Percentiles rank a stretch among this genome's conserved stretches.
phyloP scores from a whole-genome alignment of 2,888 invertebrate species.

The Antheraea assamensis region DNA sequence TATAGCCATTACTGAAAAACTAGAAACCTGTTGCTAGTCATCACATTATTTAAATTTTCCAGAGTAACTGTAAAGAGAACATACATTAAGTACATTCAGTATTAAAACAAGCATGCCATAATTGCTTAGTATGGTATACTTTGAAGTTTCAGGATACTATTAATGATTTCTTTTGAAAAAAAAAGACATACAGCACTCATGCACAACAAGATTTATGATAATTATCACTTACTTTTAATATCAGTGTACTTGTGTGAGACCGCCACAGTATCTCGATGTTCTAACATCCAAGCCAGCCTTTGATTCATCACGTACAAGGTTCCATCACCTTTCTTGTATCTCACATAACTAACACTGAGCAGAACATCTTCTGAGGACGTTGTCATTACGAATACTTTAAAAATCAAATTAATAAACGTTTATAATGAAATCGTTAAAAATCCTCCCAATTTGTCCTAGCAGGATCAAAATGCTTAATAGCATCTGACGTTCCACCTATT shows the following conservation, averaged over 20 bases:
- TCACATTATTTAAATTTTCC: too few relatives aligned
- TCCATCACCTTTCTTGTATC: slow-evolving; percentile 98
- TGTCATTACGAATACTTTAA: slow-evolving; percentile 81
- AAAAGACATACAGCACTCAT: not conserved
- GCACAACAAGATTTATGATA: not conserved
- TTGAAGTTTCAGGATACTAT: not conserved
- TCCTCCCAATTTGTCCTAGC: slow-evolving; percentile 37
- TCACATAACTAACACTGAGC: slow-evolving; percentile 94
- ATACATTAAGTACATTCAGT: too few relatives aligned
- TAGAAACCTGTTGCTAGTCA: too few relatives aligned
- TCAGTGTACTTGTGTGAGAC: slow-evolving; percentile 97
- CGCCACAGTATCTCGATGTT: slow-evolving; percentile 94
- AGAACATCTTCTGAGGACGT: slow-evolving; percentile 97
- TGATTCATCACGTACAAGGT: slow-evolving; percentile 97
- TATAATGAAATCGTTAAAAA: slow-evolving; percentile 36
- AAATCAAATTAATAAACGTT: slow-evolving; percentile 6
- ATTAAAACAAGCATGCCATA: too few relatives aligned
- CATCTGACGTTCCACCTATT: not conserved
- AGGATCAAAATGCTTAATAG: slow-evolving; percentile 27
- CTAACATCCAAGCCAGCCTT: slow-evolving; percentile 97
- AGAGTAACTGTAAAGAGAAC: too few relatives aligned
- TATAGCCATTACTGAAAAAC: too few relatives aligned
- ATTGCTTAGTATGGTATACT: not conserved
- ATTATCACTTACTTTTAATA: slow-evolving; percentile 90
- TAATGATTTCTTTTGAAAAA: not conserved